These are phyloP conservation scores for Heliconius ethilla DNA, from an alignment of 2,888 invertebrate genomes.

Conservation along the genomic window DNA sequence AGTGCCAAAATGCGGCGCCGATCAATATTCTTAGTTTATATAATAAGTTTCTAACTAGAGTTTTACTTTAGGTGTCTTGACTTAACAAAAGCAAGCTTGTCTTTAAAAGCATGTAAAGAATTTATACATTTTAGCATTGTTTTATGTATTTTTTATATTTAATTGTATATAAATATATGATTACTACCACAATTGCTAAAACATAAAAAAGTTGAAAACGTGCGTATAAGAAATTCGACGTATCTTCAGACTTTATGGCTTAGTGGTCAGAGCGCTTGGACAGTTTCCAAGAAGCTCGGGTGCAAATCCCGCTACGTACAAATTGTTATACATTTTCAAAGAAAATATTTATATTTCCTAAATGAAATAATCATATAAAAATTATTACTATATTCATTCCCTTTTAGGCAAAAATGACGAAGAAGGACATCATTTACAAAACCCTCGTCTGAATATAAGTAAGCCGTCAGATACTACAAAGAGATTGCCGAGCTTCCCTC, in stretches of 20 bases:
- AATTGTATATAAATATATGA: background rate
- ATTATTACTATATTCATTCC: background rate
- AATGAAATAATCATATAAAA: background rate
- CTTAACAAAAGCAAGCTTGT: background rate
- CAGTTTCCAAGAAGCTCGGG: too few relatives aligned
- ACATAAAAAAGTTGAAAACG: too few relatives aligned
- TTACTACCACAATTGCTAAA: too few relatives aligned
- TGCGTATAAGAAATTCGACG: too few relatives aligned
- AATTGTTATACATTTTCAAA: too few relatives aligned
- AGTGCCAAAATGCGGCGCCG: background rate
- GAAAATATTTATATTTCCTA: too few relatives aligned
- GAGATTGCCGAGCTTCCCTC: constrained; percentile 8
- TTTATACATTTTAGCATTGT: background rate
- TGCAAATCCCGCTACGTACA: too few relatives aligned
- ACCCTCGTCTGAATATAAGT: constrained; percentile 16
- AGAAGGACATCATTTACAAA: background rate
- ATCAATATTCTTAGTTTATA: background rate
- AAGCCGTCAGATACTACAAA: background rate
- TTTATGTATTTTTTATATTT: background rate
- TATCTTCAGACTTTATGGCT: too few relatives aligned
- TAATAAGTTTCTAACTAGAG: too few relatives aligned
- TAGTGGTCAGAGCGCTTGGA: too few relatives aligned
- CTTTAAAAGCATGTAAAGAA: background rate
- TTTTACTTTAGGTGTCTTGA: too few relatives aligned
- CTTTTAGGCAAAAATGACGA: background rate